Evolutionary conservation across 2,797 vertebrate species (phyloP), one percentile per base, ranked within the genome.

Genomic region (Crax fasciolata): DNA sequence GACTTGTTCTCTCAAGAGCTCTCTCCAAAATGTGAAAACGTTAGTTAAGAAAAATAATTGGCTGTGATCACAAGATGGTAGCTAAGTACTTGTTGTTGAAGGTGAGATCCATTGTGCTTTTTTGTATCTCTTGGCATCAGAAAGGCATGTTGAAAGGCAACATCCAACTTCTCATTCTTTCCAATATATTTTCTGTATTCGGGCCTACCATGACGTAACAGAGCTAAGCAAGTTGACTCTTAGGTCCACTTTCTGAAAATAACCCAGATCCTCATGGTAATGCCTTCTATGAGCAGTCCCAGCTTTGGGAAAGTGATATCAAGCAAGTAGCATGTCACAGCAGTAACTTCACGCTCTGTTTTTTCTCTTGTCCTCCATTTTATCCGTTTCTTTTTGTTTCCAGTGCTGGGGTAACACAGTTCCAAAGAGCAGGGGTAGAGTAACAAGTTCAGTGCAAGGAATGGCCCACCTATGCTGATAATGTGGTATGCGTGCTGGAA

Each of bases 391-490:
- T 63, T 52, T n/a, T 54, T 28, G 25, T 89, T 86, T 21, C 27
- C 19, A 30, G 21, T 10, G 13, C 32, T 62, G 76, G 39, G 7
- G 4, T 70, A 12, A 25, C 25, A 48, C 46, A 52, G 19, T 46
- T 70, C 28, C 68, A 62, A 72, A 73, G 43, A 46, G 73, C 61
- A 5, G 68, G 80, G 27, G 24, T 11, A 46, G 17, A 3, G 3
- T 27, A 62, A 23, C 30, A 78, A 78, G 46, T 38, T 74, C 41
- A 32, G 28, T 71, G 11, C 5, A 1, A 52, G 59, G 17, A 24
- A 11, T 76, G 43, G n/a, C 39, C 41, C 21, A 11, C 2, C 14
- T 48, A 1, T 1, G 3, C 46, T 68, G 54, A 11, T 0, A 0
- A 14, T 19, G 54, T 68, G 19, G 24, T n/a, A 65, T 55, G 38